These are phyloP conservation scores for Mola mola DNA, from an alignment of 2,113 vertebrate genomes.

Conservation along the genomic window DNA sequence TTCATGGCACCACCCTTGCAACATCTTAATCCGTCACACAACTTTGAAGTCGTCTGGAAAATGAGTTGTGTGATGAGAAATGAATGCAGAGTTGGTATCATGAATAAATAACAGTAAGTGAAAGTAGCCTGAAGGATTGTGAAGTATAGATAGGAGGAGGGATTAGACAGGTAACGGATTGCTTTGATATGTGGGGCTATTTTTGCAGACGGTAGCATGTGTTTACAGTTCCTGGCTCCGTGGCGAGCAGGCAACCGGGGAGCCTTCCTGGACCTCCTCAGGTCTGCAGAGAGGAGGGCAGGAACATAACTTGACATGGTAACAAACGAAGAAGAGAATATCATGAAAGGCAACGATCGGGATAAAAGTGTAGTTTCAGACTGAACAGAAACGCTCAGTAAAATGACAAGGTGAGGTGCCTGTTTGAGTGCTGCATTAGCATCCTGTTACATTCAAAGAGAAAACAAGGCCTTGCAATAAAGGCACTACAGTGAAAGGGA, in stretches of 20 bases:
- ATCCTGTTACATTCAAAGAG: conserved; percentile 33
- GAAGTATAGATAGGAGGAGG: background rate
- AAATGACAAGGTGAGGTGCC: conserved; percentile 29
- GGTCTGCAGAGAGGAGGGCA: conserved; percentile 18
- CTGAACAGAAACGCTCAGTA: conserved; percentile 23
- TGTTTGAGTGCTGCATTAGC: conserved; percentile 4
- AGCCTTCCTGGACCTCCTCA: conserved; percentile 16
- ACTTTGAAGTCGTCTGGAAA: conserved; percentile 25
- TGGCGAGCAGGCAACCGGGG: conserved; percentile 7
- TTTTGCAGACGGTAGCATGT: background rate
- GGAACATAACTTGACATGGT: background rate
- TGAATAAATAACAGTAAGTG: conserved; percentile 10
- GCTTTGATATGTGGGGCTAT: conserved; percentile 10
- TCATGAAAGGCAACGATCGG: background rate
- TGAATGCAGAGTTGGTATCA: conserved; percentile 3
- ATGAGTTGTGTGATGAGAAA: background rate
- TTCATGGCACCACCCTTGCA: conserved; percentile 11
- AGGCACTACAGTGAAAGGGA: conserved; percentile 35
- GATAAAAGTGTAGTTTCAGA: conserved; percentile 15
- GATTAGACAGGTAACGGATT: background rate
- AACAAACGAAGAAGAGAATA: conserved; percentile 11
- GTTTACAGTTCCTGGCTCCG: conserved; percentile 1
- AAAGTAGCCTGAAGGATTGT: conserved; percentile 13
- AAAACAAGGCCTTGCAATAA: conserved; percentile 30
- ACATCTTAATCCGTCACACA: conserved; percentile 26